Base-by-base conservation (phyloP, 1,140 invertebrate genomes). In the Drosophila obscura region DNA sequence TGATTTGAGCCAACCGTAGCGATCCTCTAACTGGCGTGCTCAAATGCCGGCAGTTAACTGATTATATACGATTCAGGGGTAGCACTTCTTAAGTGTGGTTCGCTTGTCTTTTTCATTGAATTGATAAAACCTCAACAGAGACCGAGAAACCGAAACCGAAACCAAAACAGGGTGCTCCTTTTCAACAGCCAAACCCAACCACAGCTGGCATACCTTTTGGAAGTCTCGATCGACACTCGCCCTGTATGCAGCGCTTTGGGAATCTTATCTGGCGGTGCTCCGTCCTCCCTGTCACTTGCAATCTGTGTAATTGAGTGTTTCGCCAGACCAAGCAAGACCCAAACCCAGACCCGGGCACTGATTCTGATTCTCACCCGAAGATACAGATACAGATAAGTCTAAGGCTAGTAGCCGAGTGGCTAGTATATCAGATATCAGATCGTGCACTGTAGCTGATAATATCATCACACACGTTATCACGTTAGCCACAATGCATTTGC, bases 11-110 rank as follows among this genome's bases (percentile, higher is more conserved):
- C 52, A 59, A 58, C 52, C 39, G 49, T 39, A 15, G 51, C 19
- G 46, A 26, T 51, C 26, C 9, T 22, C 53, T 53, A 77, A 85
- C 74, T 75, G 76, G 56, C 67, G 50, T 75, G 76, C 67, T 77
- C 58, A 59, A 82, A 77, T 82, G 83, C 80, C 83, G 83, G 88
- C 84, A 66, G 77, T 89, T 82, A 85, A 91, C 89, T 91, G 89
- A 90, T 85, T 82, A 85, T 75, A 80, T 85, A 82, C 56, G 76
- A 85, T 78, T 75, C 71, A 67, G 65, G 52, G 64, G 75, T 73
- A 74, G 62, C 72, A 62, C 67, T 83, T 90, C 76, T 90, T 85
- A 85, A 82, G 67, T 64, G 62, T 65, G 58, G 71, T 52, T 56
- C 35, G 55, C 63, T 60, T 48, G 67, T 62, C 62, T 68, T 68